Evolutionary conservation across 2,888 invertebrate species (phyloP), one percentile per base, ranked within the genome.

Genomic region (Diogma glabrata): DNA sequence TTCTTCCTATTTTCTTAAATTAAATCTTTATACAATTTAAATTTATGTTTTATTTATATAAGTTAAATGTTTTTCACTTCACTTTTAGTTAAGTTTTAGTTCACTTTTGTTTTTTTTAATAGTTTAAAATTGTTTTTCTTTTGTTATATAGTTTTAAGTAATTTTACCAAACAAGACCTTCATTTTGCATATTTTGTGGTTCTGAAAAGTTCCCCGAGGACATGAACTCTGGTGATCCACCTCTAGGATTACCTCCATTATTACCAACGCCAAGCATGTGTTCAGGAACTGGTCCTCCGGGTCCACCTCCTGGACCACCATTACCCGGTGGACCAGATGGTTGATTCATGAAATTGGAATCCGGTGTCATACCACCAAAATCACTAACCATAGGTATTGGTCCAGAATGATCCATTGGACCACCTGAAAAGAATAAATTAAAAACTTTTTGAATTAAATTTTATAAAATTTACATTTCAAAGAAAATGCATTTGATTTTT

Each of bases 141-240:
- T 43, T 19, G 20, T 43, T n/a, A n/a, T n/a, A n/a, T n/a, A n/a
- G n/a, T 46, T 46, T 46, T 10, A 14, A 24, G 23, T 43, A 28
- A 55, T 57, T 70, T 71, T 81, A 83, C 83, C 83, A 83, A 73
- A 82, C 83, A 64, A 83, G 75, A 51, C 81, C 82, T 69, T 83
- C 83, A 69, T 79, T 83, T 65, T 82, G 77, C 72, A 78, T 75
- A 72, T 81, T 80, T 68, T 81, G 81, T 60, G 80, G 79, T 69
- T 82, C 82, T 60, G 77, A 74, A 64, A 79, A 79, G 60, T 74
- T 76, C 52, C 76, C 77, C 52, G 75, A 70, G 51, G 72, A 71
- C 72, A 83, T 79, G 72, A 82, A 84, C 71, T 83, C 83, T 47
- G 85, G 84, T 60, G 85, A 85, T 56, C 84, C 82, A 50, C 84